phyloP scores from a whole-genome alignment of 2,888 invertebrate species.

The Chrysomela aeneicollis region DNA sequence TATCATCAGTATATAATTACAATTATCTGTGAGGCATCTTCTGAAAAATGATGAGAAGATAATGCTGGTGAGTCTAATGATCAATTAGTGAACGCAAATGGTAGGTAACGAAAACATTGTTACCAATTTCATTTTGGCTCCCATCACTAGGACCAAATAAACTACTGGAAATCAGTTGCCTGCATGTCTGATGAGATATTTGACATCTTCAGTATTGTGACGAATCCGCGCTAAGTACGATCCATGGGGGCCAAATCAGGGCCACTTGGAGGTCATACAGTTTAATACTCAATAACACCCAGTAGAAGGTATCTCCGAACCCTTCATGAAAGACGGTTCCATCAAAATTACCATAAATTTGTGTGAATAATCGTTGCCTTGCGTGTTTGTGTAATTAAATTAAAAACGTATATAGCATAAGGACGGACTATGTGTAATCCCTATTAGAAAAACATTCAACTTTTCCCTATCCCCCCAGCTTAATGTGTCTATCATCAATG shows the following conservation, averaged over 20 bases:
- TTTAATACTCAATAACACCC: too few relatives aligned
- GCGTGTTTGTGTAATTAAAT: slow-evolving; percentile 40
- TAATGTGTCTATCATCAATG: slow-evolving; percentile 44
- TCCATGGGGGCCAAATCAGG: too few relatives aligned
- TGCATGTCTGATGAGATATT: too few relatives aligned
- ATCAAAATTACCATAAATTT: slow-evolving; percentile 30
- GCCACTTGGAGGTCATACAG: too few relatives aligned
- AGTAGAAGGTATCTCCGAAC: too few relatives aligned
- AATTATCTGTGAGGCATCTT: not conserved
- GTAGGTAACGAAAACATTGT: not conserved
- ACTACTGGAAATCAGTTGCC: too few relatives aligned
- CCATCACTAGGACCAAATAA: too few relatives aligned
- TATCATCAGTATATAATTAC: not conserved
- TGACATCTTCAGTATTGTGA: too few relatives aligned
- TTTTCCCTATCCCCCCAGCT: slow-evolving; percentile 30
- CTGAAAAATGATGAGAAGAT: not conserved
- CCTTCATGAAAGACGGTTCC: not conserved
- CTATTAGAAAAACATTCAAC: slow-evolving; percentile 38
- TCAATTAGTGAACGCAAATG: slow-evolving; percentile 1
- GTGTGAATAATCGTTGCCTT: slow-evolving; percentile 32
- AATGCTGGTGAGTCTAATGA: not conserved
- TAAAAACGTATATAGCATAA: slow-evolving; percentile 30
- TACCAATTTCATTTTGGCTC: not conserved
- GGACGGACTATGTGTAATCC: slow-evolving; percentile 29
- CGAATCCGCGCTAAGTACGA: too few relatives aligned